Evolutionary conservation across 2,113 vertebrate species (phyloP), one percentile per base, ranked within the genome.

Genomic region (Tachycineta bicolor): DNA sequence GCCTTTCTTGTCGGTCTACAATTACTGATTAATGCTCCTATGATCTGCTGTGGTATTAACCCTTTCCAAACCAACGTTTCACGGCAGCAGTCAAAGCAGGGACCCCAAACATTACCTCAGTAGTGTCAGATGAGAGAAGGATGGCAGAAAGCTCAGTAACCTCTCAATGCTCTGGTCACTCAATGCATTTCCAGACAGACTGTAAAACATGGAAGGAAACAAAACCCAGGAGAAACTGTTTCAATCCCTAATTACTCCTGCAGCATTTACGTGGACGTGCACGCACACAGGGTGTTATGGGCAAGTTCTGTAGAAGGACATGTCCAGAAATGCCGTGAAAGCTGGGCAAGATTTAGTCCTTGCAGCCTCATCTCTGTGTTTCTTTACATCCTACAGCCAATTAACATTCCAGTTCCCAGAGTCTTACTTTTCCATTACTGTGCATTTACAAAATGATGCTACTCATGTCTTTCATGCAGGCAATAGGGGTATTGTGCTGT

Each of bases 171-270:
- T 97, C 58, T 97, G 63, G 4, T 98, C 94, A 28, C 49, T 96
- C 94, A 99, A 41, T 22, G 82, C 79, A 85, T 98, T 96, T 60
- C 97, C 80, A 95, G 98, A 98, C 37, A 99, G 98, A 52, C 99
- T 99, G 97, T 73, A 89, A 80, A 96, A 94, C 46, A 86, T 12
- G 22, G 28, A 68, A 75, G 29, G 43, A 84, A 84, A 93, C 14
- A 84, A 77, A 78, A 58, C 29, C 43, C 43, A 82, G 34, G 67
- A 75, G 25, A 73, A 69, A 67, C 14, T 31, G 39, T 18, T 43
- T 73, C 24, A 85, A 56, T 29, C 9, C 65, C 22, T n/a, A 65
- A 24, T 25, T 44, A 62, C 28, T 65, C 65, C 49, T 83, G 4
- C 25, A 86, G 81, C 22, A 60, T 52, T 55, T 52, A 44, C 14